Evolutionary conservation across 2,113 vertebrate genomes (phyloP).

Genomic region (Bubo bubo): DNA sequence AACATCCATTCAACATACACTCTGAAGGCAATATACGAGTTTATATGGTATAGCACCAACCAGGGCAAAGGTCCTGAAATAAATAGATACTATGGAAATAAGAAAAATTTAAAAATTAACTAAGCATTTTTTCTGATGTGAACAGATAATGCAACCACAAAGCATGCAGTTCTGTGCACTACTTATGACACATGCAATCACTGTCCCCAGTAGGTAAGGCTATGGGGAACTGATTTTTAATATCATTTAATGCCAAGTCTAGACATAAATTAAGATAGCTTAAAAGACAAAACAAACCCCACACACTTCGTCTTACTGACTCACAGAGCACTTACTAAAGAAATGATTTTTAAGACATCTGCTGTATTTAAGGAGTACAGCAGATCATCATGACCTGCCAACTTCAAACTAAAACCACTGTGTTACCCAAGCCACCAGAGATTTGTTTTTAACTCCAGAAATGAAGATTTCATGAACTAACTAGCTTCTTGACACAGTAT

Average conservation of each 20-base stretch:
- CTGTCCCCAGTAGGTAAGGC: not conserved
- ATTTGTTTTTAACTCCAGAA: not conserved
- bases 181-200: not conserved
- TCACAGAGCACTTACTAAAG: not conserved
- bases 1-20: not conserved
- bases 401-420: not conserved
- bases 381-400: not conserved
- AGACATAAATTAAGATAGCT: not conserved
- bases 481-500: not conserved
- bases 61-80: not conserved
- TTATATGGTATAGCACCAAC: not conserved
- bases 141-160: not conserved
- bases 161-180: not conserved
- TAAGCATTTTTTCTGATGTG: not conserved
- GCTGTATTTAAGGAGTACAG: not conserved
- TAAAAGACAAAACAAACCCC: not conserved
- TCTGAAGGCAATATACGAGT: not conserved
- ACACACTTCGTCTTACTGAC: not conserved
- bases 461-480: not conserved
- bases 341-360: not conserved
- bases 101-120: not conserved
- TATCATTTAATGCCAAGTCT: constrained; percentile 3
- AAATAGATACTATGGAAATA: not conserved
- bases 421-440: not conserved
- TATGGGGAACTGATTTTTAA: not conserved